A percentile compares a stretch with the other conserved stretches of the same genome.
Evolutionary conservation across 2,797 vertebrate genomes (phyloP).

Genomic region (Spea hammondii): DNA sequence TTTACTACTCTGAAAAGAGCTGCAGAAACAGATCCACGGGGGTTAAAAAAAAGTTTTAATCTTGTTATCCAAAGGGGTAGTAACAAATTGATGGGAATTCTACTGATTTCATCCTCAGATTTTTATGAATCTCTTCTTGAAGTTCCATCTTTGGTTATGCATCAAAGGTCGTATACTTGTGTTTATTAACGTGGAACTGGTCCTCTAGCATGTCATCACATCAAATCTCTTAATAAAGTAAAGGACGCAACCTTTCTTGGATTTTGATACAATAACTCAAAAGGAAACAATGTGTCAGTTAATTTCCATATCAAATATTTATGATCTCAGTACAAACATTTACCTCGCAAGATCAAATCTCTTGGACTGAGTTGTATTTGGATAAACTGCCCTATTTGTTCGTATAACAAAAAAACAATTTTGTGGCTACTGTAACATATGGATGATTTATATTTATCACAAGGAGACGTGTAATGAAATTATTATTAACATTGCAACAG

Average conservation of each 20-base stretch:
- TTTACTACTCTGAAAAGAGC: no score
- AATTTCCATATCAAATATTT: constrained; percentile 14
- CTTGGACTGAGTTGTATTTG: no score
- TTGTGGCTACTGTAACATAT: neutral
- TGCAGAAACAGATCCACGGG: no score
- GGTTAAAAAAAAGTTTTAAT: no score
- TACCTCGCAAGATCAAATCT: constrained; percentile 7
- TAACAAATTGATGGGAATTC: constrained; percentile 26
- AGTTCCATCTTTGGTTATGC: constrained; percentile 4
- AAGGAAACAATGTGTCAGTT: constrained; percentile 9
- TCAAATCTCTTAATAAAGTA: constrained; percentile 19
- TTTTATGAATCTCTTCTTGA: constrained; percentile 8
- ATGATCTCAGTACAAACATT: constrained; percentile 9
- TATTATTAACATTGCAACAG: constrained; percentile 34
- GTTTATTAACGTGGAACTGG: constrained; percentile 4
- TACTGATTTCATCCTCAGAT: constrained; percentile 13
- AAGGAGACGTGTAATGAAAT: constrained; percentile 5
- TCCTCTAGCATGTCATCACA: constrained; percentile 11
- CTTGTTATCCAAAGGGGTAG: no score
- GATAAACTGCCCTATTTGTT: neutral
- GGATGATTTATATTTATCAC: constrained; percentile 12
- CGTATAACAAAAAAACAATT: neutral
- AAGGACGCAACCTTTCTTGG: neutral
- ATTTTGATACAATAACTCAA: neutral
- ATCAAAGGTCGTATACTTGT: constrained; percentile 1